Base-by-base conservation (phyloP, 2,797 vertebrate species). In the Threskiornis aethiopicus region DNA sequence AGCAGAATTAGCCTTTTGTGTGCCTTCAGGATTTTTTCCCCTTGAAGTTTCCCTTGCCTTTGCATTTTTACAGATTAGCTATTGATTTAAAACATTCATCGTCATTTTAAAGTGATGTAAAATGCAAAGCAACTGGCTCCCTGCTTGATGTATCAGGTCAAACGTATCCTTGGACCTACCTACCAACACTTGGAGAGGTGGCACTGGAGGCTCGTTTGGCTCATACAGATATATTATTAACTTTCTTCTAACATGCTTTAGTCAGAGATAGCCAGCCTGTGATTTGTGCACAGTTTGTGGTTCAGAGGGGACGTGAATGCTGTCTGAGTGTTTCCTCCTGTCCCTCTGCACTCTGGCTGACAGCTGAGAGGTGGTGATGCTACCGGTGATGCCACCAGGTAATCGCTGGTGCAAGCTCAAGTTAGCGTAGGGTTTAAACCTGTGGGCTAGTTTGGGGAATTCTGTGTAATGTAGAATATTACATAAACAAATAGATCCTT, bases 1-100 rank as follows among this genome's bases (percentile, higher is more conserved):
- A 84, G 81, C 51, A 76, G 59, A 77, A 55, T 95, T 69, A 20
- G 62, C 91, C 91, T 92, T 96, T 94, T 42, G 22, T 67, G n/a
- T 3, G 44, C 61, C 73, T 59, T 41, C 57, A 31, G 52, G 71
- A 55, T 54, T 82, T 37, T 39, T 39, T 4, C 49, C 35, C 26
- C 35, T n/a, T 28, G 18, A 44, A 35, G 37, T 57, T 84, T 41
- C 13, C 33, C 26, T 39, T 21, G 26, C 33, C 16, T 28, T 16
- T 33, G 13, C 11, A 0, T 67, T 79, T 71, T 71, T 35, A 6
- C 35, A 49, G 57, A 4, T 85, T 14, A 42, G 9, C n/a, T 42
- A 2, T 51, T 47, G 65, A 21, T 65, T 49, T 71, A 2, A 29
- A n/a, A 11, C 8, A 22, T 35, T 46, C 44, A 0, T 33, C 21